These are phyloP conservation scores for Malurus alboscapulatus DNA, from an alignment of 2,113 vertebrate species.

Conservation along the genomic window DNA sequence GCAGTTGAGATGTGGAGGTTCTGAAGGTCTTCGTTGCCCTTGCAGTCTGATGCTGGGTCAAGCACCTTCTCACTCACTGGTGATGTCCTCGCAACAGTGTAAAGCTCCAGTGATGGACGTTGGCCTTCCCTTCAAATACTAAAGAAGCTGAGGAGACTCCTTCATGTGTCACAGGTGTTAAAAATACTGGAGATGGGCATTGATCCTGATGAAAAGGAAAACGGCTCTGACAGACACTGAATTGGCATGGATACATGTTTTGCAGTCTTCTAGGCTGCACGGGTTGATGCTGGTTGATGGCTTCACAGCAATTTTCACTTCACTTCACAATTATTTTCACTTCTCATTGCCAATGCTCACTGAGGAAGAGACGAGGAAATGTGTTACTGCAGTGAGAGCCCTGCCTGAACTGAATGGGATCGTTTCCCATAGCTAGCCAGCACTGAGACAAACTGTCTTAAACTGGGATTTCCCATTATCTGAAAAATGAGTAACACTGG, in stretches of 20 bases:
- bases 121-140: neutral
- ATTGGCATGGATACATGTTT: neutral
- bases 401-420: neutral
- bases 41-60: accelerated
- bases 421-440: neutral
- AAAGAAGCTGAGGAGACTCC: neutral
- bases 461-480: neutral
- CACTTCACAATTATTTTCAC: no score
- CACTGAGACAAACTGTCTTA: neutral
- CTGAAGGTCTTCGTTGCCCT: neutral
- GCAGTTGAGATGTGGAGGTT: neutral
- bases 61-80: accelerated
- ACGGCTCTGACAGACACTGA: neutral
- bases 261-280: neutral
- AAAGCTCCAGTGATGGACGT: neutral
- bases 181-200: neutral
- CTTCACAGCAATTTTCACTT: no score
- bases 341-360: accelerated
- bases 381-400: neutral
- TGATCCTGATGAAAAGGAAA: neutral
- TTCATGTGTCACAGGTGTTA: neutral
- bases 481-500: accelerated
- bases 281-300: accelerated
- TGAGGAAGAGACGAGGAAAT: neutral
- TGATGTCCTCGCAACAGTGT: neutral